Conservation (phyloP, 2,113 vertebrate species). For the Tetrao urogallus region DNA sequence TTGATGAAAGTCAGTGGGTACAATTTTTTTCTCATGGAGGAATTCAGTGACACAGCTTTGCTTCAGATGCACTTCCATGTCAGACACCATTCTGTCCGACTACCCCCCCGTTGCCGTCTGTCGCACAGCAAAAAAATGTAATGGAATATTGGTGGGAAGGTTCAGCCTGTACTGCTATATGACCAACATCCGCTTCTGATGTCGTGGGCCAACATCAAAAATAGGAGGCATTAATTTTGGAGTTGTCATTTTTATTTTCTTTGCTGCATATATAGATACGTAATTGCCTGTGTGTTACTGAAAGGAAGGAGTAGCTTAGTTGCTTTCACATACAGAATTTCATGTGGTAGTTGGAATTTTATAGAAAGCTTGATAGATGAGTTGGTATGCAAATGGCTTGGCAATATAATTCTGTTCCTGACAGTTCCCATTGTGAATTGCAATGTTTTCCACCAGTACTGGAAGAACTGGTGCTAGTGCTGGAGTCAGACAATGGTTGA, state of each 20-base stretch:
- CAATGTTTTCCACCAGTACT: not conserved
- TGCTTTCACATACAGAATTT: not conserved
- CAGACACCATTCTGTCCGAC: no score
- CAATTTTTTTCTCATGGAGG: no score
- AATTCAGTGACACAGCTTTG: no score
- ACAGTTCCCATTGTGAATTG: not conserved
- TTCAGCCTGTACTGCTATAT: no score
- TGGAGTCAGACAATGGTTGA: not conserved
- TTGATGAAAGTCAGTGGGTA: no score
- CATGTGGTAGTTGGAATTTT: not conserved
- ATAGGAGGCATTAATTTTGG: no score
- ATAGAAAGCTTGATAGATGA: not conserved
- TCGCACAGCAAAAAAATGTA: no score
- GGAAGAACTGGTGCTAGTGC: not conserved
- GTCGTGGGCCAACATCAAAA: no score
- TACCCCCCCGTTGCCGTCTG: no score
- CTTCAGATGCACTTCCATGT: no score
- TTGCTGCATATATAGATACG: not conserved
- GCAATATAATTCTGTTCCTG: not conserved
- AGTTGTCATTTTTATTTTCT: not conserved
- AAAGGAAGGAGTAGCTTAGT: not conserved
- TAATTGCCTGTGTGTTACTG: not conserved
- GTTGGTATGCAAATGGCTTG: not conserved
- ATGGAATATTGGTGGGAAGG: no score
- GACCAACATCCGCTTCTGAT: no score